Evolutionary conservation across 2,888 invertebrate genomes (phyloP).

Genomic region (Habrosyne pyritoides): DNA sequence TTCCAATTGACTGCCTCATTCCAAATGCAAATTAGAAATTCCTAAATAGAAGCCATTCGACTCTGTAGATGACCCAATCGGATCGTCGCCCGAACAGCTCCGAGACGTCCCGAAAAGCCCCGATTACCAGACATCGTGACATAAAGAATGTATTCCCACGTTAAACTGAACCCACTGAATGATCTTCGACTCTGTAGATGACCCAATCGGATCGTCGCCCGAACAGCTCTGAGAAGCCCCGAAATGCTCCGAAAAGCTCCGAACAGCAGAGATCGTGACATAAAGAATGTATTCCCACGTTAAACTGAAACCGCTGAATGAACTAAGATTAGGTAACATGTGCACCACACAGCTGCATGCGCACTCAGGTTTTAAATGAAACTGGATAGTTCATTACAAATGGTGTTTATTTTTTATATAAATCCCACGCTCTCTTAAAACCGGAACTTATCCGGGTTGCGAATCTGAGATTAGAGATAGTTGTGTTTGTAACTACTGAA

Average conservation of each 20-base stretch:
- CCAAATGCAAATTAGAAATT: no score
- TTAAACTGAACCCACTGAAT: not conserved
- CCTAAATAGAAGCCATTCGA: no score
- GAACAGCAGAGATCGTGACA: no score
- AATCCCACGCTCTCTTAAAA: constrained; percentile 6
- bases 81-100: no score
- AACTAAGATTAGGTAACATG: not conserved
- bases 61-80: no score
- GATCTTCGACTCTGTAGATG: no score
- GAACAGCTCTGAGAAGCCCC: no score
- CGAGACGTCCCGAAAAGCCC: no score
- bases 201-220: no score
- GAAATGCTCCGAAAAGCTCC: no score
- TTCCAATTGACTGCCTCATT: no score
- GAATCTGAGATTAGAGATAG: constrained; percentile 3
- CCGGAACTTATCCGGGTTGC: constrained; percentile 7
- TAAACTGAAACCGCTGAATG: not conserved
- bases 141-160: not conserved
- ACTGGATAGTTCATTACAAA: not conserved
- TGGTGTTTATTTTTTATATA: not conserved
- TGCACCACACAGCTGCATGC: not conserved
- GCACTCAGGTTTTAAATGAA: not conserved
- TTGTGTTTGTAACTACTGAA: not conserved
- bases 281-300: not conserved
- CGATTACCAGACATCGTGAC: no score